Evolutionary conservation across 2,888 invertebrate genomes (phyloP), one percentile per base, ranked within the genome.

Genomic region (Sarcophaga rosellei): DNA sequence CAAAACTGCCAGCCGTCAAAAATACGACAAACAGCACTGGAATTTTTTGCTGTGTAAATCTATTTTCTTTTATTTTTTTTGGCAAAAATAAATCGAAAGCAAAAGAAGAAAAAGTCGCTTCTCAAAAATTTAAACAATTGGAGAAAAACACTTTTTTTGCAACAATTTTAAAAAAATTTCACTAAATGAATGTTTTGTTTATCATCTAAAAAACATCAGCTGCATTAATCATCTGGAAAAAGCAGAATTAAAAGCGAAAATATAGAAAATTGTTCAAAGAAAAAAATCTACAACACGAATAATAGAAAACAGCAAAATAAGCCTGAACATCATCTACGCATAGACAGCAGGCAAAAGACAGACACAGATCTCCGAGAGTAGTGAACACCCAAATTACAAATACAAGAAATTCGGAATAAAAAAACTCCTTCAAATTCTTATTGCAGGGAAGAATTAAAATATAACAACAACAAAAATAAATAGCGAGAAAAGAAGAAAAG

Each of bases 21-120:
- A 59, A 76, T 63, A 57, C 73, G 69, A 79, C 45, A 84, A 83
- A 61, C 76, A 80, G 77, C 80, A 81, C 72, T 77, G 77, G 61
- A 78, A 78, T 84, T 81, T 86, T 81, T 86, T 84, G 45, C 84
- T 69, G 77, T 83, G 86, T 86, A 83, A 80, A 86, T 84, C 74
- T 80, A 76, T 84, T 80, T 84, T 86, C 65, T 77, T 53, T 86
- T 80, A 77, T 83, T 73, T 81, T 73, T 81, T 86, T 83, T 80
- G 80, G 65, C 80, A 84, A 81, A 84, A 68, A 69, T 80, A 74
- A 78, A 59, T 81, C 70, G 76, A 81, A 85, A 57, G 74, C 45
- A 76, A 73, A 74, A 76, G 65, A 76, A 78, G 57, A 17, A 81
- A 53, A 81, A 85, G 73, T 81, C 57, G 57, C 53, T 75, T 69